phyloP scores from a whole-genome alignment of 2,888 invertebrate species.

The Eupithecia dodoneata region DNA sequence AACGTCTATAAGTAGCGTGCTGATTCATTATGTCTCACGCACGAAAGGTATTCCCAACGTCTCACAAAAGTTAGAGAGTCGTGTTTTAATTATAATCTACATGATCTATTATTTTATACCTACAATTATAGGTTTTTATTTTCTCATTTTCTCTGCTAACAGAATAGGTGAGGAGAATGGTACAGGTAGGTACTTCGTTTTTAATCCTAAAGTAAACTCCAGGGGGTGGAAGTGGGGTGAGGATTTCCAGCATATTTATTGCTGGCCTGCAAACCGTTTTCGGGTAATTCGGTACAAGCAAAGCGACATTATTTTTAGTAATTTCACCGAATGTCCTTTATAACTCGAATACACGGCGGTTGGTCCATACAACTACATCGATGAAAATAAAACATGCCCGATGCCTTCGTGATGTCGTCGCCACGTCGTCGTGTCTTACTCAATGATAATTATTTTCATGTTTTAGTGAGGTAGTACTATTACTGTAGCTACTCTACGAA shows the following conservation, averaged over 20 bases:
- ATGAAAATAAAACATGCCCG: not conserved
- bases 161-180: not conserved
- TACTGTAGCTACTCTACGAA: not conserved
- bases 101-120: no score
- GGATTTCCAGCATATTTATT: constrained; percentile 80
- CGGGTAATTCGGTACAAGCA: constrained; percentile 82
- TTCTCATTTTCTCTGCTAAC: not conserved
- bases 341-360: not conserved
- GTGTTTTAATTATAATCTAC: no score
- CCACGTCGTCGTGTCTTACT: not conserved
- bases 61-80: no score
- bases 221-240: constrained; percentile 72
- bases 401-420: not conserved
- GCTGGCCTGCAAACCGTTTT: constrained; percentile 79
- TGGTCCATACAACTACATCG: not conserved
- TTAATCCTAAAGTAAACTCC: constrained; percentile 78
- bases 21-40: no score
- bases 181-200: constrained; percentile 28
- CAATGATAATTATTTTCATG: not conserved
- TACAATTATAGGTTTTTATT: not conserved
- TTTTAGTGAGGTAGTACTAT: not conserved
- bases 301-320: constrained; percentile 84
- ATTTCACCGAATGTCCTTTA: constrained; percentile 82
- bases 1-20: no score
- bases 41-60: no score